Conservation (phyloP, 2,797 vertebrate species). For the Taenioides sp. region DNA sequence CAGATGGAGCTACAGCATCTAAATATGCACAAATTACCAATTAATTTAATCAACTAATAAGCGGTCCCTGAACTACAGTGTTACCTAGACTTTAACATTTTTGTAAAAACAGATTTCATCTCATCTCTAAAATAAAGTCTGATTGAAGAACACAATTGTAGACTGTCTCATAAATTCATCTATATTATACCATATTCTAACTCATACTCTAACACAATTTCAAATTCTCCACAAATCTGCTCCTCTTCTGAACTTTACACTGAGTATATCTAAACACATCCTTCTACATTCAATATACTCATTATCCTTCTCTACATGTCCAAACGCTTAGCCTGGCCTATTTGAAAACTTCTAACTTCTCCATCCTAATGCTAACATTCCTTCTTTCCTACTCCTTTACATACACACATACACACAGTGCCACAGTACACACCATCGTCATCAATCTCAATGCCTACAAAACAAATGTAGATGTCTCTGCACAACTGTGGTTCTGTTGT, state of each 20-base stretch:
- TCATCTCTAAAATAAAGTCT: neutral
- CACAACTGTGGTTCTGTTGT: conserved; percentile 80
- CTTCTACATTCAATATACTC: neutral
- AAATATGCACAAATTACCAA: too few species aligned
- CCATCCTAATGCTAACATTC: too few species aligned
- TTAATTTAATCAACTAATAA: neutral
- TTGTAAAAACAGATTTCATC: neutral
- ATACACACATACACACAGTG: too few species aligned
- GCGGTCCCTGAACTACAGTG: too few species aligned
- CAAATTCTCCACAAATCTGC: neutral
- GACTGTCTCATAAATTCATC: neutral
- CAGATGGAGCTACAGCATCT: too few species aligned
- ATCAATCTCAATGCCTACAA: neutral
- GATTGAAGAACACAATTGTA: neutral
- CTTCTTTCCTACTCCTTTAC: neutral
- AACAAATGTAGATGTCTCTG: conserved; percentile 78
- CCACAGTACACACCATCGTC: too few species aligned
- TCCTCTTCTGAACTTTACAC: neutral
- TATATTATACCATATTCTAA: neutral
- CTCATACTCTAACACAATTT: neutral
- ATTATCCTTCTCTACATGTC: neutral
- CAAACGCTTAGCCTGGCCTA: neutral
- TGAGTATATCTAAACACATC: neutral
- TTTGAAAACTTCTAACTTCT: neutral
- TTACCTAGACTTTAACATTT: neutral